These are phyloP conservation scores for Caenorhabditis uteleia DNA, from an alignment of 2,888 invertebrate species.

Conservation along the genomic window DNA sequence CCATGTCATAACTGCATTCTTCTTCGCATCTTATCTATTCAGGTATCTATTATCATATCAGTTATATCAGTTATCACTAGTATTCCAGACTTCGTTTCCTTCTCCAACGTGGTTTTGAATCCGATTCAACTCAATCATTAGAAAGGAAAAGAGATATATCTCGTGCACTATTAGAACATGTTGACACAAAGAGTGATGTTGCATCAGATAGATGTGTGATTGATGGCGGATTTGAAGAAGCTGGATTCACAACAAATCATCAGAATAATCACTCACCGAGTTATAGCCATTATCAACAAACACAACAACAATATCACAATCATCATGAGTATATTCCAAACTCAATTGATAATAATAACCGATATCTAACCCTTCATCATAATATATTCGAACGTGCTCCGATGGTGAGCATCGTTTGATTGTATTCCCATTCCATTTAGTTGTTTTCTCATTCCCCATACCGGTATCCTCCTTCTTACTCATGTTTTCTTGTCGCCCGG, in stretches of 20 bases:
- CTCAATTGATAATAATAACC: conserved; percentile 17
- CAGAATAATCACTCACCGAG: neutral
- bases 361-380: conserved; percentile 26
- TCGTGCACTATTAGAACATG: conserved; percentile 46
- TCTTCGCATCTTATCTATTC: conserved; percentile 41
- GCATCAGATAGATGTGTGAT: conserved; percentile 18
- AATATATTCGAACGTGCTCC: conserved; percentile 50
- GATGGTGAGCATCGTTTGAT: conserved; percentile 52
- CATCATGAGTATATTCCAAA: conserved; percentile 20
- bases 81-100: conserved; percentile 39
- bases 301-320: too few relatives aligned
- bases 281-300: conserved; percentile 15
- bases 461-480: conserved; percentile 4
- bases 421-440: conserved; percentile 7
- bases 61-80: too few relatives aligned
- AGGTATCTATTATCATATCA: conserved; percentile 20
- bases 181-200: conserved; percentile 30
- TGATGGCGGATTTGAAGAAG: conserved; percentile 37
- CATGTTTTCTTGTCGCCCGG: neutral
- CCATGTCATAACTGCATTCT: conserved; percentile 35
- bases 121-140: conserved; percentile 42
- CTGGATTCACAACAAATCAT: conserved; percentile 17
- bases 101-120: conserved; percentile 25
- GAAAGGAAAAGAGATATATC: conserved; percentile 51
- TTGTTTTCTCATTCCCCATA: conserved; percentile 9